These are phyloP conservation scores for Merluccius polli DNA, from an alignment of 2,797 vertebrate genomes.

Conservation along the genomic window DNA sequence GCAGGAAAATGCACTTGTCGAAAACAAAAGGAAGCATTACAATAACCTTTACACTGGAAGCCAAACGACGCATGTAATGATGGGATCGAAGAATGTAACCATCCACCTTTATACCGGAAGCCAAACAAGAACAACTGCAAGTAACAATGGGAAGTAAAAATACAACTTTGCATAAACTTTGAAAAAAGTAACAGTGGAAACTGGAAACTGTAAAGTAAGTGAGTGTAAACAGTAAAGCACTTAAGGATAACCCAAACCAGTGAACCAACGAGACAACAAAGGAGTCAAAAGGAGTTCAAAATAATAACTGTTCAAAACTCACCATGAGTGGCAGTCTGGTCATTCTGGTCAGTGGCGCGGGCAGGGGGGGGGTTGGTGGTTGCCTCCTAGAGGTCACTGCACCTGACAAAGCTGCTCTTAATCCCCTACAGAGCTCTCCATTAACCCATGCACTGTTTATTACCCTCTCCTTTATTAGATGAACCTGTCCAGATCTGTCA, in stretches of 20 bases:
- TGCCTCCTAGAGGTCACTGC: conserved; percentile 47
- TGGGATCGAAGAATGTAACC: conserved; percentile 59
- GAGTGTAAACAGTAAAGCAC: neutral
- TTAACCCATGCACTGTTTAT: conserved; percentile 67
- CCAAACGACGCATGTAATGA: conserved; percentile 46
- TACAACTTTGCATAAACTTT: conserved; percentile 10
- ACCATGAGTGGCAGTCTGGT: conserved; percentile 17
- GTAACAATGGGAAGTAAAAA: neutral
- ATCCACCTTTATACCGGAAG: conserved; percentile 1
- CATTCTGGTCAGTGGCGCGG: conserved; percentile 20
- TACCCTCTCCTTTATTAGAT: conserved; percentile 65
- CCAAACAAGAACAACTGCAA: neutral
- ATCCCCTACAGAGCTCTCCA: conserved; percentile 61
- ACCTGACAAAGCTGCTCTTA: conserved; percentile 64
- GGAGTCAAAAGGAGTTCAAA: neutral
- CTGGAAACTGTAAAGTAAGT: too few relatives aligned
- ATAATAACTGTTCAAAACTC: too few relatives aligned
- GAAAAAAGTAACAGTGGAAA: too few relatives aligned
- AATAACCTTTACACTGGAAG: conserved; percentile 43
- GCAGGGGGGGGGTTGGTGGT: conserved; percentile 15
- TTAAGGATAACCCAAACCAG: neutral
- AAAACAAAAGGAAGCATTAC: conserved; percentile 62
- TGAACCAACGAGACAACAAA: conserved; percentile 13
- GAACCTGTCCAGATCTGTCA: conserved; percentile 61
- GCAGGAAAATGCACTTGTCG: conserved; percentile 64